Percentiles rank a stretch among this genome's conserved stretches.
Conservation (phyloP, 2,797 vertebrate species). For the Novumbra hubbsi region DNA sequence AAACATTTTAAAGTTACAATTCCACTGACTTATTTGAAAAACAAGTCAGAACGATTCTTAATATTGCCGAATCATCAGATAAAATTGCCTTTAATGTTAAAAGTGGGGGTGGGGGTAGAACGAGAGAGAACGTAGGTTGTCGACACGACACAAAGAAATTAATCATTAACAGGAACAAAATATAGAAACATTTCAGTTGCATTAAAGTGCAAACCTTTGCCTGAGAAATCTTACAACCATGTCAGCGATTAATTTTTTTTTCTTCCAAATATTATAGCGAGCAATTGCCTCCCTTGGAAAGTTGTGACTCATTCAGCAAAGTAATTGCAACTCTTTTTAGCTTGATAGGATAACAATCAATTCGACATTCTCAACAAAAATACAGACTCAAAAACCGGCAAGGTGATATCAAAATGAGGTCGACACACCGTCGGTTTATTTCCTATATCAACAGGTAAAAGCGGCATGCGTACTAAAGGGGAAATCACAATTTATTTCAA, state of each 20-base stretch:
- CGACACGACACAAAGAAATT: constrained; percentile 82
- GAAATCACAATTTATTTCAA: constrained; percentile 40
- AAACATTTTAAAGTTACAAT: constrained; percentile 12
- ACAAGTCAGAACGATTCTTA: constrained; percentile 55
- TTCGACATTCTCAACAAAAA: constrained; percentile 58
- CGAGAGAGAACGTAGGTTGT: constrained; percentile 45
- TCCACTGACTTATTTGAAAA: constrained; percentile 2
- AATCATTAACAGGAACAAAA: constrained; percentile 76
- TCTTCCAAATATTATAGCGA: constrained; percentile 22
- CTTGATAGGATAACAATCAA: constrained; percentile 69
- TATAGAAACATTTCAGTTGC: constrained; percentile 62
- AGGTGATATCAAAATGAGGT: neutral
- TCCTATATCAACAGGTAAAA: constrained; percentile 32
- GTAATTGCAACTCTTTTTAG: constrained; percentile 60
- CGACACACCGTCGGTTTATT: constrained; percentile 31
- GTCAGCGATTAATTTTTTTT: neutral
- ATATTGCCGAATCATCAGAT: constrained; percentile 42
- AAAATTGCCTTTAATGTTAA: constrained; percentile 52
- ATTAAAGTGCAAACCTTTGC: constrained; percentile 34
- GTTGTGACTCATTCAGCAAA: constrained; percentile 65
- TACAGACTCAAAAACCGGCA: constrained; percentile 21
- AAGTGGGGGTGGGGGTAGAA: constrained; percentile 71
- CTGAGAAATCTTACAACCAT: constrained; percentile 16
- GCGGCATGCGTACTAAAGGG: neutral
- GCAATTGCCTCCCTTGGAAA: constrained; percentile 47